Base-by-base conservation (phyloP, 2,888 invertebrate species). In the Kuschelorhynchus macadamiae region DNA sequence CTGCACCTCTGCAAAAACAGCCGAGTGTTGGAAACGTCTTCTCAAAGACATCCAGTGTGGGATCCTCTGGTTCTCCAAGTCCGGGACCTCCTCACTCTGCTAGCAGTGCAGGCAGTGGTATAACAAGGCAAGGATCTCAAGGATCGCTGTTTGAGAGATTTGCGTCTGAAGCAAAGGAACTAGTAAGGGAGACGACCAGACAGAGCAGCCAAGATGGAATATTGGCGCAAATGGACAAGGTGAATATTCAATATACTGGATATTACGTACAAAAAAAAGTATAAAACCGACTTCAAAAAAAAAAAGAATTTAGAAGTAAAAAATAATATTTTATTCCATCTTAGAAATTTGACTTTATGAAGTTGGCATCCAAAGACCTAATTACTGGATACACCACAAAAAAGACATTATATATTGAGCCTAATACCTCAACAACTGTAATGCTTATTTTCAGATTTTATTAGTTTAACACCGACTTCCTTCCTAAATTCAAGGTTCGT, bases 191-290 rank as follows among this genome's bases (percentile, higher is more conserved):
- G 81, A 94, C 95, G 0, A 94, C 94, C 0, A 86, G 95, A 1
- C 95, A 95, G 81, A 92, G 93, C 81, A 95, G 95, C 77, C 95
- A 95, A 81, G 95, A 96, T 81, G 95, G 95, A 20, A 80, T 95
- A 3, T 85, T 95, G 7, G 94, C 95, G 1, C 95, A 95, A 71
- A 93, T 96, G 88, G 95, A 95, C 79, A 95, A 95, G 90, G 94
- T 95, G 85, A 71, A 36, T 7, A 30, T 7, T 30, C n/a, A 30
- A 30, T 30, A 7, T 30, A 30, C 4, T 30, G 30, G 9, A 30
- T n/a, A n/a, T n/a, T n/a, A n/a, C n/a, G n/a, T n/a, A n/a, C n/a
- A n/a, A n/a, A n/a, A n/a, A n/a, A n/a, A n/a, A n/a, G n/a, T n/a
- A n/a, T n/a, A n/a, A n/a, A n/a, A n/a, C n/a, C n/a, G n/a, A n/a